These are phyloP conservation scores for Brachymystax lenok DNA, from an alignment of 2,797 vertebrate species.

Conservation along the genomic window DNA sequence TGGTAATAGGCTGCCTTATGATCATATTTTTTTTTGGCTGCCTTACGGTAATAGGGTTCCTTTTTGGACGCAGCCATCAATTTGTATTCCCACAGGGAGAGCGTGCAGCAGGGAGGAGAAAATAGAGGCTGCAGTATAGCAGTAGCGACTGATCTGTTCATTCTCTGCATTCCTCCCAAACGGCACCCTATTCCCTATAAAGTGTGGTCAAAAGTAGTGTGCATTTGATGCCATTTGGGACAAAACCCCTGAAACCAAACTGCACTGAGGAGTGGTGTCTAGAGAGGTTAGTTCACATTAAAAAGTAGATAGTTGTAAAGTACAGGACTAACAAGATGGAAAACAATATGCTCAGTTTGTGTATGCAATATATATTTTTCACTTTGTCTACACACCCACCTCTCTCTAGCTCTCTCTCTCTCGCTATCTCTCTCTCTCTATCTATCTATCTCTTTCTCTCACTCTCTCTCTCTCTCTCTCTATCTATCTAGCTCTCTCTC, in stretches of 20 bases:
- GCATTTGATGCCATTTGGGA: background rate
- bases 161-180: slow-evolving; percentile 8
- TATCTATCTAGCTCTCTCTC: too few relatives aligned
- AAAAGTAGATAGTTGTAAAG: background rate
- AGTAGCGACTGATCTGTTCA: slow-evolving; percentile 68
- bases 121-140: slow-evolving; percentile 60
- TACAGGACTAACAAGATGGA: background rate
- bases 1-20: too few relatives aligned
- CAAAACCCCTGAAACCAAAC: slow-evolving; percentile 45
- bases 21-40: too few relatives aligned
- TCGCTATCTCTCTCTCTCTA: too few relatives aligned
- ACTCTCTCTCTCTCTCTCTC: too few relatives aligned
- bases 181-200: too few relatives aligned
- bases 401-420: background rate
- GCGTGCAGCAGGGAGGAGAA: slow-evolving; percentile 46
- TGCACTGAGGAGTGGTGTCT: slow-evolving; percentile 57
- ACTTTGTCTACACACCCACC: background rate
- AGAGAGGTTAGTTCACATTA: background rate
- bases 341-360: background rate
- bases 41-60: too few relatives aligned
- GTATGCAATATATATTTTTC: background rate
- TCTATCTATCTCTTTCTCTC: too few relatives aligned
- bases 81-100: slow-evolving; percentile 48
- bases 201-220: background rate
- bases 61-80: too few relatives aligned